A percentile compares a stretch with the other conserved stretches of the same genome.
Conservation (phyloP, 1,140 invertebrate species). For the Dysdera silvatica region DNA sequence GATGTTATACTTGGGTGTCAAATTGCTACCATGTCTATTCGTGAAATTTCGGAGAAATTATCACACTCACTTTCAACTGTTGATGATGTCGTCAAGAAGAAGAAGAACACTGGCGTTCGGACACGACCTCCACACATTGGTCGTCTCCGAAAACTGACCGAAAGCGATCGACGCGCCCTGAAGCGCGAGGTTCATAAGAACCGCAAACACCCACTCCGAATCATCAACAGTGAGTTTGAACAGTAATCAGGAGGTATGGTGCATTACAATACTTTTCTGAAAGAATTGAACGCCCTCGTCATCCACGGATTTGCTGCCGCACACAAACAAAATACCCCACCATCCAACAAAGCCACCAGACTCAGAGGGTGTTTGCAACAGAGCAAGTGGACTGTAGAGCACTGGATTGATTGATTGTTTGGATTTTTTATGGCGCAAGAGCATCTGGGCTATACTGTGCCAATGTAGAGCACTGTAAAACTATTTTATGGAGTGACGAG, state of each 20-base stretch:
- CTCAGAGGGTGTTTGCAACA: background rate
- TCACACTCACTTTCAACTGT: background rate
- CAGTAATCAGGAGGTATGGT: background rate
- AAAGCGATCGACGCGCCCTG: background rate
- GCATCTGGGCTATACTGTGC: no score
- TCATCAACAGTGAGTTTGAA: background rate
- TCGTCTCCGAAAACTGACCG: background rate
- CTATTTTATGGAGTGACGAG: background rate
- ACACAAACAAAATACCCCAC: background rate
- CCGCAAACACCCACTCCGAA: background rate
- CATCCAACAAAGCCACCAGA: background rate
- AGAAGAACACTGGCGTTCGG: background rate
- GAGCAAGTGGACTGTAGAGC: background rate
- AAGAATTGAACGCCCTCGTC: background rate
- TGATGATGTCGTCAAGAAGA: background rate
- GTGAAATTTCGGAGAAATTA: background rate
- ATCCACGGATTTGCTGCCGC: background rate
- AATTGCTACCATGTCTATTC: background rate
- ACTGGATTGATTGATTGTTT: no score
- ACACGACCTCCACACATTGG: background rate
- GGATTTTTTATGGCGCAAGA: no score
- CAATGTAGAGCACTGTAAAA: background rate
- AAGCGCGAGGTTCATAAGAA: background rate
- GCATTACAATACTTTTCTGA: background rate
- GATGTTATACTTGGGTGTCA: background rate